Evolutionary conservation across 2,888 invertebrate genomes (phyloP), one percentile per base, ranked within the genome.

Genomic region (Lasioglossum malachurum): DNA sequence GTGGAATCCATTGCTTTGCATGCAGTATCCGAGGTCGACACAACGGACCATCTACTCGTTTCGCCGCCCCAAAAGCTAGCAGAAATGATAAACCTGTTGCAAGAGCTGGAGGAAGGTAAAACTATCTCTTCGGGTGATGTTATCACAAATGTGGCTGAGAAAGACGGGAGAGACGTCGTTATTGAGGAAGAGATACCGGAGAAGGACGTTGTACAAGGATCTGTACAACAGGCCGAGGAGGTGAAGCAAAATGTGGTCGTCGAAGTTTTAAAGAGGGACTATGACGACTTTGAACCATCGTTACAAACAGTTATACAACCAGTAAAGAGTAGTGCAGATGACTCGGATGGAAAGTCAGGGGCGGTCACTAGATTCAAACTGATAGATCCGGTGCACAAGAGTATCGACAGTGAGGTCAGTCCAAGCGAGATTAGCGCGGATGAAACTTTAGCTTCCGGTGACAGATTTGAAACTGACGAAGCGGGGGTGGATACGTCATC

Each of bases 1-100:
- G 41, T 41, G 41, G 41, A 1, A 12, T 12, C 41, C 12, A 12
- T 0, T 41, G 2, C 2, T 41, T 12, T 12, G 12, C 2, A 12
- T 12, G 12, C 12, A 12, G 41, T 12, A 38, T 38, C 69, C 10
- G 38, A 69, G 2, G 12, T 12, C 1, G n/a, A 10, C 23, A 1
- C 23, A 35, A 14, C 0, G 16, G 64, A 64, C 19, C 38, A 19
- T 0, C 0, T 10, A 2, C 1, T n/a, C 0, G 57, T 72, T 1
- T 14, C 75, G 2, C 71, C 83, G 14, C 23, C 44, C 12, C 27
- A 16, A 7, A 71, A 80, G 27, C 23, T 83, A 23, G 69, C 57
- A 5, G 2, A 69, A 10, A 74, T 49, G n/a, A 78, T 84, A 31
- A 38, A 19, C 19, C 41, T 74, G 10, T 10, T 78, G 14, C 16